Evolutionary conservation across 2,797 vertebrate species (phyloP).

Genomic region (Rallus crepitans): DNA sequence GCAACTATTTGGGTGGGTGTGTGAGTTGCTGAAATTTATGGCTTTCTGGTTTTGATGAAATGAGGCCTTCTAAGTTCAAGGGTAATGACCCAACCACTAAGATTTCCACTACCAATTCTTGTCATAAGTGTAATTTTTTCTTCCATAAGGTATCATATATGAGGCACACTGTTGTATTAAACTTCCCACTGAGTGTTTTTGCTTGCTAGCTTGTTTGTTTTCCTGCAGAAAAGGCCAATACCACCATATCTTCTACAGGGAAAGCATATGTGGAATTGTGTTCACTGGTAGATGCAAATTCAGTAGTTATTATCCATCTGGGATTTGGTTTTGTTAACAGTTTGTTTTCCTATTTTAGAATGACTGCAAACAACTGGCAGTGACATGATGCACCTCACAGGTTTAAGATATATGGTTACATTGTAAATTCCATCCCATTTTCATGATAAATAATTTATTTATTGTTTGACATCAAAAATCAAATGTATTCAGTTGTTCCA

Average conservation of each 20-base stretch:
- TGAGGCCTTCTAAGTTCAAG: background rate
- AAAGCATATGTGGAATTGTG: background rate
- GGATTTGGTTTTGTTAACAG: background rate
- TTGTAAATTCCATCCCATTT: background rate
- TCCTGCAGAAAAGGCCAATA: background rate
- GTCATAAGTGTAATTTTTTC: background rate
- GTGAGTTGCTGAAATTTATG: background rate
- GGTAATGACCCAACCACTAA: background rate
- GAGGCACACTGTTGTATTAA: background rate
- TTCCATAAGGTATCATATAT: background rate
- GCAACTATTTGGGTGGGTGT: background rate
- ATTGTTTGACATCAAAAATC: background rate
- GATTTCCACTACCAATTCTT: background rate
- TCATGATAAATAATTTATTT: constrained; percentile 22
- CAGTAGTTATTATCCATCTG: background rate
- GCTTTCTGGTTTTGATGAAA: background rate
- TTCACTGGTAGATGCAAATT: background rate
- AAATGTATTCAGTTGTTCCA: background rate
- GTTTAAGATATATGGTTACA: background rate
- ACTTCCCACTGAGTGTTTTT: background rate
- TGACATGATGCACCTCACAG: background rate
- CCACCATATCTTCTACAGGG: background rate
- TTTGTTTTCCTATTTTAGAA: background rate
- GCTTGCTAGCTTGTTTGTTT: background rate
- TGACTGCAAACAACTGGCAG: background rate